Base-by-base conservation (phyloP, 2,113 vertebrate genomes). In the Synodontis membranacea region DNA sequence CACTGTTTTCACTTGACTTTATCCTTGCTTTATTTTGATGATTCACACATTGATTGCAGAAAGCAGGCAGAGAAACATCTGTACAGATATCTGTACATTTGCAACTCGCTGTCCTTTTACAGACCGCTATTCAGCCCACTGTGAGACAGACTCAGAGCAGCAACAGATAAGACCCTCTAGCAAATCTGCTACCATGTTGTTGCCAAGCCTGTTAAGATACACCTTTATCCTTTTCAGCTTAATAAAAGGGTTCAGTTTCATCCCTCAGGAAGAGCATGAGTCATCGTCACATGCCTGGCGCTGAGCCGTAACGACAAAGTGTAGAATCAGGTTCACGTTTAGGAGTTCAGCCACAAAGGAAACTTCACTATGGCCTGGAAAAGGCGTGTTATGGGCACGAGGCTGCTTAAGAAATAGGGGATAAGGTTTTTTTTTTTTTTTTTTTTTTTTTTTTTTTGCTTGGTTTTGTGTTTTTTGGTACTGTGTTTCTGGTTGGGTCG, bases 31-130 rank as follows among this genome's bases (percentile, higher is more conserved):
- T 86, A 46, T 86, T 83, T 84, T 84, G 52, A 80, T 84, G 52
- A 80, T 80, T 75, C 14, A 34, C 62, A 25, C 60, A 48, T 42
- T 87, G 83, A 88, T 86, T 88, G 75, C 37, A 86, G 89, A 87
- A 87, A 89, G 83, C 87, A 88, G 79, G 52, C 82, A 31, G 80
- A 56, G 39, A 89, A 91, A 84, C 48, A 37, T 87, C 83, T 89
- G 50, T 12, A 1, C n/a, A 12, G 85, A 82, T 81, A 76, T 54
- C 37, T 39, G 86, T 70, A n/a, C 48, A 50, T 11, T 39, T 68
- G 48, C 52, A 44, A 81, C 86, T 62, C 48, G 48, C 37, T 56
- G 50, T 87, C 42, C 50, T 75, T 88, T 79, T 88, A 64, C 83
- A 60, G n/a, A 46, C 52, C 14, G 17, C 28, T 48, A 52, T 80